Evolutionary conservation across 2,113 vertebrate genomes (phyloP).

Genomic region (Camarhynchus parvulus): DNA sequence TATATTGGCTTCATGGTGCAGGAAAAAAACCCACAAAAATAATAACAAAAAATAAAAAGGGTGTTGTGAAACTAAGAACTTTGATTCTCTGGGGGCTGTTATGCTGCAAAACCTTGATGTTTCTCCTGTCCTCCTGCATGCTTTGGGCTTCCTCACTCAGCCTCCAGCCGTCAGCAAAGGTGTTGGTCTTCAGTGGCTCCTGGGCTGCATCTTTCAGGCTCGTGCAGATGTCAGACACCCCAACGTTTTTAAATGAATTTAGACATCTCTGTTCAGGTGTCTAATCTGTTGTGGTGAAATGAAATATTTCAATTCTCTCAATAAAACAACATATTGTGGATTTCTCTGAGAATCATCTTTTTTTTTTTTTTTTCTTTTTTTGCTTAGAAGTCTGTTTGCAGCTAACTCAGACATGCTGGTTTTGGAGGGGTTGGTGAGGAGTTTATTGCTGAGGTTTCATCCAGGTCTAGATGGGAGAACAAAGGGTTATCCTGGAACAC

Average conservation of each 20-base stretch:
- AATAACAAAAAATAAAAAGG: not conserved
- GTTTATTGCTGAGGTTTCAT: fast-evolving
- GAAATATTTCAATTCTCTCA: not conserved
- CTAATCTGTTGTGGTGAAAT: not conserved
- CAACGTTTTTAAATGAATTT: not conserved
- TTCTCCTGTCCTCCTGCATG: not conserved
- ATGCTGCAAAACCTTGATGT: not conserved
- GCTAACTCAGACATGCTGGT: not conserved
- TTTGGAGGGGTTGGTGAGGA: not conserved
- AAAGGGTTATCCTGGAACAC: not conserved
- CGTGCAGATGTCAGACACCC: not conserved
- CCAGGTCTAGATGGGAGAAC: not conserved
- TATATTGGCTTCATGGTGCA: not conserved
- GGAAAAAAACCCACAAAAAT: not conserved
- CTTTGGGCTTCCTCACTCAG: not conserved
- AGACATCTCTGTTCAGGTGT: not conserved
- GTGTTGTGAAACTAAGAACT: not conserved
- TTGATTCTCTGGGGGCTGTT: not conserved
- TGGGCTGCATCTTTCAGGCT: not conserved
- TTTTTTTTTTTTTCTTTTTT: not conserved
- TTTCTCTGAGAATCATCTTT: not conserved
- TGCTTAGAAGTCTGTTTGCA: not conserved
- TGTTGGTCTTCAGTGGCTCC: not conserved
- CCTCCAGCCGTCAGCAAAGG: not conserved
- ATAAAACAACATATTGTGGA: not conserved